Evolutionary conservation across 2,113 vertebrate genomes (phyloP), one percentile per base, ranked within the genome.

Genomic region (Amia ocellicauda): DNA sequence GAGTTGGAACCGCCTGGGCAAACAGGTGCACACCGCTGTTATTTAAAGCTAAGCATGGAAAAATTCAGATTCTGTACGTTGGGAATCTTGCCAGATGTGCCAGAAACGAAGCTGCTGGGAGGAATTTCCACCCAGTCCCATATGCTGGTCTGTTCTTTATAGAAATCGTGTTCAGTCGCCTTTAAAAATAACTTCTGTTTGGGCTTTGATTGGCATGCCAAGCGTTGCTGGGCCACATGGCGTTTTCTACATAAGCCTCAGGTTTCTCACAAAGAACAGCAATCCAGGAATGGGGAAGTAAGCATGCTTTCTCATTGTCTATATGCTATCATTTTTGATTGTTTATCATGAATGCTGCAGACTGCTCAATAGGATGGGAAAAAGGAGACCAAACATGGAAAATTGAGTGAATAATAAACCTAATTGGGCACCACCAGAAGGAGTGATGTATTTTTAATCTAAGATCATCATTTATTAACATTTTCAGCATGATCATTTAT

Each of bases 131-230:
- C 57, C 64, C 42, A 63, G 66, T 70, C 78, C 69, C 83, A 80
- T 80, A 79, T 83, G 83, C 71, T 72, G 55, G 16, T 53, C 50
- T 73, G 60, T 36, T 85, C 81, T 83, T 84, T 81, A 81, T 79
- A 82, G 82, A 28, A 42, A 45, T 45, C 28, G 63, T 23, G 42
- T 50, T 45, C 11, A 57, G 20, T 42, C 57, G 64, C 66, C 61
- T 51, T 41, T 74, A 64, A 76, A 69, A 74, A 70, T 67, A 63
- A n/a, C 61, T 2, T 63, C 69, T 76, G 76, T 28, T 57, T 20
- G n/a, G 14, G 54, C 2, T 40, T 57, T 53, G 64, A 71, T 62
- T 24, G 68, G 59, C 60, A 67, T 77, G 80, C 75, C 78, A 74
- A 58, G 69, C 52, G 76, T 58, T 36, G 43, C 17, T 45, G 54